A percentile compares a stretch with the other conserved stretches of the same genome.
Conservation (phyloP, 1,140 invertebrate species). For the Wiebesia pumilae region DNA sequence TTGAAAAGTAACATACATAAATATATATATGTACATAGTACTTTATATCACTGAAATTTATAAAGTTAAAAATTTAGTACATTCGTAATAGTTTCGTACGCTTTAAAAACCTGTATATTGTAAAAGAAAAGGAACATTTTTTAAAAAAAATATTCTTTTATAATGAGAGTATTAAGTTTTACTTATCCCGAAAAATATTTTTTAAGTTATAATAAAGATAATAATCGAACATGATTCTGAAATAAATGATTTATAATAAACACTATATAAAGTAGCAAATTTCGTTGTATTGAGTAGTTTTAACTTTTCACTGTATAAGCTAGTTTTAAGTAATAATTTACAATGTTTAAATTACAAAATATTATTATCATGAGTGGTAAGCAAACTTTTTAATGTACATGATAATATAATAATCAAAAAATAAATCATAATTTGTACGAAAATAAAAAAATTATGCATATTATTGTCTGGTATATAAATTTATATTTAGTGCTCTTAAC, state of each 20-base stretch:
- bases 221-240: neutral
- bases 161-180: no score
- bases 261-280: neutral
- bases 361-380: neutral
- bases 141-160: no score
- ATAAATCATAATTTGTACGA: neutral
- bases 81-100: neutral
- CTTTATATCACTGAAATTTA: no score
- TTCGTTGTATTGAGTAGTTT: no score
- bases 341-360: neutral
- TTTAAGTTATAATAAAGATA: neutral
- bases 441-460: neutral
- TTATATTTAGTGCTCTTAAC: neutral
- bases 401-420: neutral
- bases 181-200: neutral
- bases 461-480: no score
- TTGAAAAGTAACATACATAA: no score
- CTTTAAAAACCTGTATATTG: neutral
- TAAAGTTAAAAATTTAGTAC: no score
- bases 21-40: no score
- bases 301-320: neutral
- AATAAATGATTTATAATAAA: neutral
- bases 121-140: no score
- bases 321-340: neutral
- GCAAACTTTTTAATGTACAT: neutral